Base-by-base conservation (phyloP, 2,113 vertebrate genomes). In the Natator depressus region DNA sequence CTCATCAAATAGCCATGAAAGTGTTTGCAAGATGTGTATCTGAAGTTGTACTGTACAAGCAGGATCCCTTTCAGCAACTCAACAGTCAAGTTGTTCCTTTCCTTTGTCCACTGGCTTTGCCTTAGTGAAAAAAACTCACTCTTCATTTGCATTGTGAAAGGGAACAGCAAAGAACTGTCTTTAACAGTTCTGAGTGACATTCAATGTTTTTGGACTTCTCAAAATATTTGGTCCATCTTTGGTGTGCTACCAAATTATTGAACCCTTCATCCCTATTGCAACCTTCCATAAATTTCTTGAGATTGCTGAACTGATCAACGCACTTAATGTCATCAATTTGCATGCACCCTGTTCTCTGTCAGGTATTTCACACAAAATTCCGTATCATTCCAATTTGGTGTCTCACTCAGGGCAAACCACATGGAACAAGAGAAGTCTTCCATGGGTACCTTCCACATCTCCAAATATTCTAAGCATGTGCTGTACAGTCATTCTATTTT, bases 361-460 rank as follows among this genome's bases (percentile, higher is more conserved):
- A 94, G 72, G 82, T 91, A 8, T 27, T 85, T 87, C 81, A 96
- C 84, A 38, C 87, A 94, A 80, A 47, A 62, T 38, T 96, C 87
- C 47, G 19, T 94, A 29, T 94, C 82, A 79, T 94, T 94, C 92
- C 89, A 94, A 27, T 93, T n/a, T 20, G 76, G 88, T 51, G 55
- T 53, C 59, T 93, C 83, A 90, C 59, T 96, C 83, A 93, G 53
- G 82, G 93, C 86, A 87, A 90, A 92, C 86, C 91, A 96, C 93
- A 91, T 88, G 51, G 94, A 94, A 62, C 42, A 38, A 8, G 82
- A 92, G 25, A 94, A 95, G 85, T 90, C 95, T 53, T 94, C 89
- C 94, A 92, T 50, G 47, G 87, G 47, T 29, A 42, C 59, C 95
- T 90, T 94, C 94, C 89, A 94, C 57, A 78, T 95, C 80, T 92